Base-by-base conservation (phyloP, 1,140 invertebrate species). In the Papilio aristodemus region DNA sequence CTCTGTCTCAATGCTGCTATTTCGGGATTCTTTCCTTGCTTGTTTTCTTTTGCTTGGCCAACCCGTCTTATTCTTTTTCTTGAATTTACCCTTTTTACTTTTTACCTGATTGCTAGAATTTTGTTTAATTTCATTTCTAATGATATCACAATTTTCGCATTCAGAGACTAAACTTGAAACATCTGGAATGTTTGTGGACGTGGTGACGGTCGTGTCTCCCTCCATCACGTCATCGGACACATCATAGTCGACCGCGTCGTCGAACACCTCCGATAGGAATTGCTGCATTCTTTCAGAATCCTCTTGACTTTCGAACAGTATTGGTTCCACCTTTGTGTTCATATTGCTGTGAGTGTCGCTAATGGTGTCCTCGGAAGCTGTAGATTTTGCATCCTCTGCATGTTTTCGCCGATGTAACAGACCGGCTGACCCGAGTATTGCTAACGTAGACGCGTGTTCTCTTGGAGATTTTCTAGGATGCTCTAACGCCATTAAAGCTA, bases 401-500 rank as follows among this genome's bases (percentile, higher is more conserved):
- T 90, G 84, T 78, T 92, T 93, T 22, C 92, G 85, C 63, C 94
- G 90, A 9, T 94, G 92, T 10, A 94, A 87, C 27, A 95, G 82
- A 60, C 94, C 94, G 0, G 85, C 86, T 0, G 87, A 88, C 66
- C 95, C 95, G 70, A 97, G 93, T 67, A 97, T 96, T 0, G 96
- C 96, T 38, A 97, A 83, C 0, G 96, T 97, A 0, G 96, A 96
- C 0, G 96, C 96, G 79, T 97, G 96, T 83, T 96, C 96, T 32
- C 96, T 89, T 0, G 96, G 96, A 3, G 96, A 96, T 78, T 97
- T 97, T n/a, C 96, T 89, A 0, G 96, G 95, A 70, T 94, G 95
- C 63, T 94, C 92, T 36, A 84, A 78, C 59, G 81, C 92, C 71
- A 80, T 62, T 0, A 90, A 17, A 0, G 79, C 82, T 0, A 80